phyloP scores from a whole-genome alignment of 2,888 invertebrate genomes.

The Perithous albicinctus region DNA sequence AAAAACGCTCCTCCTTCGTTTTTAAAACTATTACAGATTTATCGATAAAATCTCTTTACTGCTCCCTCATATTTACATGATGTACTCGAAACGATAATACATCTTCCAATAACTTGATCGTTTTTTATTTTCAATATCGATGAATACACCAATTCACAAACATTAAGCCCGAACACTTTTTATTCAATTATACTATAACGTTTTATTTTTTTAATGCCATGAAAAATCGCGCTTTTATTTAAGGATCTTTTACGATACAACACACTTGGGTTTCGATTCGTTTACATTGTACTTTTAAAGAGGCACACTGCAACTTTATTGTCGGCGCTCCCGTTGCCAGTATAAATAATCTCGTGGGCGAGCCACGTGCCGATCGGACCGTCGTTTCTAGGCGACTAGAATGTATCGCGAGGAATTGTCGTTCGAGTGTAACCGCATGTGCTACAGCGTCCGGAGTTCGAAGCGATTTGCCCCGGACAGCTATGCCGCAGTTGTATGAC shows the following conservation, averaged over 20 bases:
- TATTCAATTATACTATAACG: not conserved
- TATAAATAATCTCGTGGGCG: not conserved
- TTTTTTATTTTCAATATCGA: not conserved
- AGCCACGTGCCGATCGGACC: conserved; percentile 17
- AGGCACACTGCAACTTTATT: not conserved
- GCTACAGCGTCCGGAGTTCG: conserved; percentile 71
- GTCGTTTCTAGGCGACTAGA: conserved; percentile 8
- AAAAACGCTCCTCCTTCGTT: not conserved
- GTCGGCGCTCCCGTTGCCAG: conserved; percentile 2
- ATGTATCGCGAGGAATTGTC: conserved; percentile 42
- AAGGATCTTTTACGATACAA: not conserved
- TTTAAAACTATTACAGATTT: not conserved
- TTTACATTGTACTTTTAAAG: not conserved
- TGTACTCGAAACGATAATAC: conserved; percentile 2
- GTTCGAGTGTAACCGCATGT: conserved; percentile 58
- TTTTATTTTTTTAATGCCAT: not conserved
- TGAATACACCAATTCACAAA: not conserved
- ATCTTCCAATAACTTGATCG: no score
- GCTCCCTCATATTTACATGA: conserved; percentile 34
- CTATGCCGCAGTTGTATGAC: conserved; percentile 72
- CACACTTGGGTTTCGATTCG: not conserved
- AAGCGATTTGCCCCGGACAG: conserved; percentile 73
- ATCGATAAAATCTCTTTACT: conserved; percentile 11
- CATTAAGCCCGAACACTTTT: not conserved
- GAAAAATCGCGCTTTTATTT: not conserved